Evolutionary conservation across 2,113 vertebrate species (phyloP).

Genomic region (Butastur rufipennis): DNA sequence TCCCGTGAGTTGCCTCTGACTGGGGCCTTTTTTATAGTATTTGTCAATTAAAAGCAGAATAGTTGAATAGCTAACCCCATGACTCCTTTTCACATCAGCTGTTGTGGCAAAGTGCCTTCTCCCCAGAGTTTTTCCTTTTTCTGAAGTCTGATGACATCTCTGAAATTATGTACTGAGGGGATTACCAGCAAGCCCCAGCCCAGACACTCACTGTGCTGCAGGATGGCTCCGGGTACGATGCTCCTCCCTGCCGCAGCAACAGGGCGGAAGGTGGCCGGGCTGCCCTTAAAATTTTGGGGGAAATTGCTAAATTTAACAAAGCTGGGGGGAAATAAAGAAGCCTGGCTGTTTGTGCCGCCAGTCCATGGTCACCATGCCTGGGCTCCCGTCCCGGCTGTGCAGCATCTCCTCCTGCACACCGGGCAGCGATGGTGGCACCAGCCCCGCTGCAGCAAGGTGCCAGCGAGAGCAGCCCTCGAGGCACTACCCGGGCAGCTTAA

Average conservation of each 20-base stretch:
- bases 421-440: neutral
- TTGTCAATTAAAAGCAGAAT: neutral
- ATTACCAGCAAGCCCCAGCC: neutral
- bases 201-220: neutral
- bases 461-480: neutral
- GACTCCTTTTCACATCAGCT: neutral
- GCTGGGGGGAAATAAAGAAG: neutral
- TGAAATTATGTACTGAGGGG: neutral
- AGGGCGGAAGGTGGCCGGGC: neutral
- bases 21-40: neutral
- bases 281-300: neutral
- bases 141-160: neutral
- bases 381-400: neutral
- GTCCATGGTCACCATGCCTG: neutral
- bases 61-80: neutral
- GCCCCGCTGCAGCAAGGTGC: neutral
- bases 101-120: neutral
- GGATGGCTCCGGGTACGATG: neutral
- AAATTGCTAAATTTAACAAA: neutral
- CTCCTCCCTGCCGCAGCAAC: neutral
- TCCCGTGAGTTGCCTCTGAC: neutral
- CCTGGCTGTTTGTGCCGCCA: neutral
- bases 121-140: neutral
- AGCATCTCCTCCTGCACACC: neutral
- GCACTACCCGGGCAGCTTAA: neutral